A percentile compares a stretch with the other conserved stretches of the same genome.
These are phyloP conservation scores for Hypselothyrea guttata DNA, from an alignment of 2,888 invertebrate species.

Conservation along the genomic window DNA sequence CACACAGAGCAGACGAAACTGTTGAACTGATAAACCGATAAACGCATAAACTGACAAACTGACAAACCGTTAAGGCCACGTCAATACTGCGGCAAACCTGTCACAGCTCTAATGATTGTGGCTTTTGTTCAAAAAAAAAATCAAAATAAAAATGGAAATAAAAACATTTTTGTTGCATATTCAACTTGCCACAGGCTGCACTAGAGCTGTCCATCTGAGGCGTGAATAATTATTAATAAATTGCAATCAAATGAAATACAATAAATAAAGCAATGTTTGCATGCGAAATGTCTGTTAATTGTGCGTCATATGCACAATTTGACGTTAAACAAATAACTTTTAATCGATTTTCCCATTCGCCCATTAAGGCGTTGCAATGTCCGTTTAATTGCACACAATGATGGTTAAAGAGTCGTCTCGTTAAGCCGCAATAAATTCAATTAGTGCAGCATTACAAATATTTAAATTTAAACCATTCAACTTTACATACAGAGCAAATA, in stretches of 20 bases:
- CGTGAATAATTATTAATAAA: conserved; percentile 13
- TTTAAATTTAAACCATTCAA: no score
- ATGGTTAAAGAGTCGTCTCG: conserved; percentile 1
- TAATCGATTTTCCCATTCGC: conserved; percentile 1
- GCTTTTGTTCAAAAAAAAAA: conserved; percentile 3
- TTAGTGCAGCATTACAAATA: conserved; percentile 8
- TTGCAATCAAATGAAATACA: conserved; percentile 6
- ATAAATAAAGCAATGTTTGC: conserved; percentile 5
- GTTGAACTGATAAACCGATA: conserved; percentile 34
- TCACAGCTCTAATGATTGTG: conserved; percentile 35
- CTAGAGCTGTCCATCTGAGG: conserved; percentile 1
- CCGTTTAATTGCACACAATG: conserved; percentile 28
- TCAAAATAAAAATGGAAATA: no score
- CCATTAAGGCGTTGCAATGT: conserved; percentile 4
- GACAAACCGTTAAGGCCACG: conserved; percentile 6
- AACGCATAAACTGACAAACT: conserved; percentile 14
- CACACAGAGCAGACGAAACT: conserved; percentile 14
- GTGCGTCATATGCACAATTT: conserved; percentile 21
- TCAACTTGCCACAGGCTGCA: conserved; percentile 14
- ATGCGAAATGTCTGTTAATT: conserved; percentile 10
- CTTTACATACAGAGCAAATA: no score
- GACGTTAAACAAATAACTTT: conserved; percentile 10
- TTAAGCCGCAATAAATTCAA: conserved; percentile 12
- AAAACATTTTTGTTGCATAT: not conserved
- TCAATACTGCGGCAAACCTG: conserved; percentile 41